A percentile compares a stretch with the other conserved stretches of the same genome.
These are phyloP conservation scores for Microctonus brassicae DNA, from an alignment of 2,888 invertebrate species.

Conservation along the genomic window DNA sequence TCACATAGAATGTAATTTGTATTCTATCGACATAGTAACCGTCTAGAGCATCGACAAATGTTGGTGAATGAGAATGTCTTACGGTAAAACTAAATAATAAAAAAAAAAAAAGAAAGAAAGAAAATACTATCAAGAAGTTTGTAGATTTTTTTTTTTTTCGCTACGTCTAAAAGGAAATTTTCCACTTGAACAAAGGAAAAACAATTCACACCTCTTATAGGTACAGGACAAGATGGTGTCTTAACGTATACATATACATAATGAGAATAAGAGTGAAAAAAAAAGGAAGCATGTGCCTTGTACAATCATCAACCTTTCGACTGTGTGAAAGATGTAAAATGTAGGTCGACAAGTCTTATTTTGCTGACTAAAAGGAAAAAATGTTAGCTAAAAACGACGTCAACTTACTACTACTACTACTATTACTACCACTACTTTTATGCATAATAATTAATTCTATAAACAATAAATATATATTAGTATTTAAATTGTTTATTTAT, in stretches of 20 bases:
- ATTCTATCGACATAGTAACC: background rate
- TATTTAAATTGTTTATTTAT: no score
- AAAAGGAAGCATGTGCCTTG: background rate
- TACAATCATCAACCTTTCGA: background rate
- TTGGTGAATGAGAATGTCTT: background rate
- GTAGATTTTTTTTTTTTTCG: background rate
- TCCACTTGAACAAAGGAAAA: background rate
- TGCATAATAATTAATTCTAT: no score
- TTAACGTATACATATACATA: background rate
- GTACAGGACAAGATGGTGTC: background rate
- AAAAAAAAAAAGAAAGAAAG: background rate
- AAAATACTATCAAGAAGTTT: background rate
- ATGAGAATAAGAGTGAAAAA: background rate
- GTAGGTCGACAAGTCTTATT: conserved; percentile 2
- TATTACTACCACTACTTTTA: no score
- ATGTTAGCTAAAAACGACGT: background rate
- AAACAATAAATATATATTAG: no score
- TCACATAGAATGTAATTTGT: background rate
- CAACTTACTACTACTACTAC: background rate
- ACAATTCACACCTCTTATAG: background rate
- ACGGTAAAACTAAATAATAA: background rate
- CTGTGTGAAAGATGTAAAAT: background rate
- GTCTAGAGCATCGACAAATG: background rate
- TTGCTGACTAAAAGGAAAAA: background rate
- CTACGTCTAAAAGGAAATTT: background rate